These are phyloP conservation scores for Pungitius pungitius DNA, from an alignment of 2,113 vertebrate species.

Conservation along the genomic window DNA sequence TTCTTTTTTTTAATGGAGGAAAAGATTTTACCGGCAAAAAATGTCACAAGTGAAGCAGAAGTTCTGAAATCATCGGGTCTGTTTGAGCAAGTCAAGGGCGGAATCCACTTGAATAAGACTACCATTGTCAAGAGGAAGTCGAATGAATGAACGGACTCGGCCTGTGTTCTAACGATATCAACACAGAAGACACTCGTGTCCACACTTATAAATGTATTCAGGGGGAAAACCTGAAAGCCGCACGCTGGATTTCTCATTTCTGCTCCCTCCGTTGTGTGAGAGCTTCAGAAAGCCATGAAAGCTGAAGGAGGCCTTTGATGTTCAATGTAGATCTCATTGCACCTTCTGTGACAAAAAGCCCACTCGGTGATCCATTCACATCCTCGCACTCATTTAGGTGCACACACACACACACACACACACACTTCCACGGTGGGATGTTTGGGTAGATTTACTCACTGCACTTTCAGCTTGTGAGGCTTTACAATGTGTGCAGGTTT, in stretches of 20 bases:
- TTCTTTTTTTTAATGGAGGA: too few relatives aligned
- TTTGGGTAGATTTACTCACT: neutral
- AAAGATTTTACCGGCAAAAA: slow-evolving; percentile 5
- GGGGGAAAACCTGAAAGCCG: neutral
- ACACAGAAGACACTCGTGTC: neutral
- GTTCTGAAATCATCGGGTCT: neutral
- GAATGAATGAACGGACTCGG: neutral
- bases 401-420: neutral
- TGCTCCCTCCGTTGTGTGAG: neutral
- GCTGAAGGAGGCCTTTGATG: slow-evolving; percentile 18
- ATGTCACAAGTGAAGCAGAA: slow-evolving; percentile 12
- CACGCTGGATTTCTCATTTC: neutral
- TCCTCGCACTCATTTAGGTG: neutral
- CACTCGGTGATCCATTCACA: neutral
- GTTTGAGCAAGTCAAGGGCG: neutral
- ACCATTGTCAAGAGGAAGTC: neutral
- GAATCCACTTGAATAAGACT: neutral
- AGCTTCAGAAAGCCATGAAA: neutral
- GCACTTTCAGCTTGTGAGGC: neutral
- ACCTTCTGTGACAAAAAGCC: neutral
- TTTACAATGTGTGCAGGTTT: neutral
- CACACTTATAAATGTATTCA: neutral
- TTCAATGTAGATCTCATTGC: slow-evolving; percentile 14
- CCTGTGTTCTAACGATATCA: neutral
- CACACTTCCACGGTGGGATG: neutral